Percentiles rank a stretch among this genome's conserved stretches.
Evolutionary conservation across 1,140 invertebrate genomes (phyloP).

Genomic region (Riptortus pedestris): DNA sequence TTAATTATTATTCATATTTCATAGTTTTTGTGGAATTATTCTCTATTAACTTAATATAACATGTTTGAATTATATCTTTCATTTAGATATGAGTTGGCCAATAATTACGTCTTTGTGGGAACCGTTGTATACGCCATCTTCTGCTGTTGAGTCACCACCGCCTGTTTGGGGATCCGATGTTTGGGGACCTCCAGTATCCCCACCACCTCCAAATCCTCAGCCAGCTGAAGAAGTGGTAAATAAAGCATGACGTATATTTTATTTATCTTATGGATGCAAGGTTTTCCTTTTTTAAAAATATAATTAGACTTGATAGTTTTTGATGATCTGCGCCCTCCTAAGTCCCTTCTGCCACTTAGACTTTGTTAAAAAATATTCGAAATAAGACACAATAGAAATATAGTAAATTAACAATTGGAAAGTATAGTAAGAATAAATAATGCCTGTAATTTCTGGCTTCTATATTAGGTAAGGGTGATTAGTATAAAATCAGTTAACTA

Average conservation of each 20-base stretch:
- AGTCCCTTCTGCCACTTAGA: background rate
- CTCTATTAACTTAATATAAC: too few relatives aligned
- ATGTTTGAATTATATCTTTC: too few relatives aligned
- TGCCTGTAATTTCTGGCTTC: too few relatives aligned
- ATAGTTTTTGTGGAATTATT: too few relatives aligned
- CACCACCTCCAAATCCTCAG: conserved; percentile 24
- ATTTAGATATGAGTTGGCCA: conserved; percentile 36
- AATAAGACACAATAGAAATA: background rate
- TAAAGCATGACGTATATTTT: background rate
- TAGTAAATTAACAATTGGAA: background rate
- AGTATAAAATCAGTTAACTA: too few relatives aligned
- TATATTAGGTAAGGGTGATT: too few relatives aligned
- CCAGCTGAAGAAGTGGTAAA: background rate
- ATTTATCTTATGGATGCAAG: background rate
- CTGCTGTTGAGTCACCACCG: conserved; percentile 36
- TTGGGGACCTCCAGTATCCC: conserved; percentile 32
- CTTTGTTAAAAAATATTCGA: background rate
- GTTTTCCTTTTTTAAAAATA: background rate
- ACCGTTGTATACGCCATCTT: conserved; percentile 39
- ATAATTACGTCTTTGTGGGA: conserved; percentile 41
- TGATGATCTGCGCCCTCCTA: background rate
- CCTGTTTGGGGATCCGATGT: conserved; percentile 30
- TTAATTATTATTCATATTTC: too few relatives aligned
- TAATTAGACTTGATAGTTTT: background rate
- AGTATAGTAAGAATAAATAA: background rate